Percentiles rank a stretch among this genome's conserved stretches.
Conservation (phyloP, 2,797 vertebrate species). For the Hypotaenidia okinawae region DNA sequence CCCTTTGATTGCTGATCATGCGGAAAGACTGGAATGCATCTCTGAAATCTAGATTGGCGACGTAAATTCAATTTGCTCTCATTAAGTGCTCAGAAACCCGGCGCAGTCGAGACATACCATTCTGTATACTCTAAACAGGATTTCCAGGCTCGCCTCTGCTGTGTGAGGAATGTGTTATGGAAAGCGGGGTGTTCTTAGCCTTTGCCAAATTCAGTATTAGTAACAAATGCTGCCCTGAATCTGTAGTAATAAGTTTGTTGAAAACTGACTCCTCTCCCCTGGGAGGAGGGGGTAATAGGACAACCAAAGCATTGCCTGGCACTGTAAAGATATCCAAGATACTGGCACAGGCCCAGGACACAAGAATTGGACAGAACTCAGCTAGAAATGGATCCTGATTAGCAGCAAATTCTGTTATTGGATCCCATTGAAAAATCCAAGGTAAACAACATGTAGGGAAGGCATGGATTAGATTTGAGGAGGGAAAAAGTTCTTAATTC, state of each 20-base stretch:
- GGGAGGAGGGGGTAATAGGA: constrained; percentile 20
- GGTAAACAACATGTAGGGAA: constrained; percentile 17
- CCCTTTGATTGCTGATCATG: background rate
- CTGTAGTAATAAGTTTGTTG: constrained; percentile 9
- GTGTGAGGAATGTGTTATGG: background rate
- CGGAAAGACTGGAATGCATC: background rate
- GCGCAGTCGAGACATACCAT: background rate
- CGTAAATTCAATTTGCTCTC: constrained; percentile 41
- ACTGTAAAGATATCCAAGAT: constrained; percentile 13
- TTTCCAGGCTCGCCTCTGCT: background rate
- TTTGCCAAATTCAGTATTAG: constrained; percentile 44
- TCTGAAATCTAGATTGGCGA: constrained; percentile 38
- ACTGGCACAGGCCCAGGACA: constrained; percentile 11
- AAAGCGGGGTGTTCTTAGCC: constrained; percentile 25
- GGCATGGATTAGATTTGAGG: background rate
- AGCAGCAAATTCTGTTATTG: constrained; percentile 26
- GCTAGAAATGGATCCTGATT: constrained; percentile 28
- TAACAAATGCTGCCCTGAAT: constrained; percentile 43
- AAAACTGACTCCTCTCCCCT: constrained; percentile 12
- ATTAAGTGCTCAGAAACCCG: constrained; percentile 41
- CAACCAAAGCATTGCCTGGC: constrained; percentile 26
- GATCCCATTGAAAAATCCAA: constrained; percentile 18
- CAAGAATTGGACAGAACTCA: constrained; percentile 14
- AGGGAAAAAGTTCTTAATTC: background rate
- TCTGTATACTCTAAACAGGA: constrained; percentile 23